Percentiles rank a stretch among this genome's conserved stretches.
Conservation (phyloP, 2,888 invertebrate species). For the Synanthedon vespiformis region DNA sequence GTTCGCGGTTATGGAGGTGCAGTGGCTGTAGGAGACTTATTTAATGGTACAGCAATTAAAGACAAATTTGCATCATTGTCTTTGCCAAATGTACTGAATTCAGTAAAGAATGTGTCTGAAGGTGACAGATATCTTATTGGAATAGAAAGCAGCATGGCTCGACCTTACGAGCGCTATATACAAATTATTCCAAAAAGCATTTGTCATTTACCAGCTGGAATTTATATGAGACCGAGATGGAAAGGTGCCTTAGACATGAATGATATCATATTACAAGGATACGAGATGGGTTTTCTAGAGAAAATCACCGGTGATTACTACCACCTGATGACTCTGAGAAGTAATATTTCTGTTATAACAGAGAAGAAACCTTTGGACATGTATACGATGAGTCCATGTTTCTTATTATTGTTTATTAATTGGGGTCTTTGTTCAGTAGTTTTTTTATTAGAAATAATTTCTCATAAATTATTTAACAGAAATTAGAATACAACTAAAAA, state of each 20-base stretch:
- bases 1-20: slow-evolving; percentile 31
- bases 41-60: slow-evolving; percentile 18
- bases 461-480: neutral
- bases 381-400: neutral
- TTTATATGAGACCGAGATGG: slow-evolving; percentile 40
- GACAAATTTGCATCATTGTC: slow-evolving; percentile 14
- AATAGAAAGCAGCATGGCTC: slow-evolving; percentile 14
- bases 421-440: neutral
- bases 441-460: neutral
- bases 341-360: neutral
- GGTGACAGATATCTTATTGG: slow-evolving; percentile 31
- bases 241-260: slow-evolving; percentile 23
- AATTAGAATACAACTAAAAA: too few relatives aligned
- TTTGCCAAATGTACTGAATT: slow-evolving; percentile 10
- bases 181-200: slow-evolving; percentile 26
- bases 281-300: slow-evolving; percentile 25
- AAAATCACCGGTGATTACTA: slow-evolving; percentile 11
- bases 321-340: neutral
- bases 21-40: slow-evolving; percentile 16
- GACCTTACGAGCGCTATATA: slow-evolving; percentile 13
- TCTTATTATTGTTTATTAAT: neutral
- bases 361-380: neutral
- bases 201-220: slow-evolving; percentile 15
- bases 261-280: slow-evolving; percentile 12
- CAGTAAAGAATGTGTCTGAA: slow-evolving; percentile 18